Base-by-base conservation (phyloP, 2,113 vertebrate genomes). In the Strix aluco region DNA sequence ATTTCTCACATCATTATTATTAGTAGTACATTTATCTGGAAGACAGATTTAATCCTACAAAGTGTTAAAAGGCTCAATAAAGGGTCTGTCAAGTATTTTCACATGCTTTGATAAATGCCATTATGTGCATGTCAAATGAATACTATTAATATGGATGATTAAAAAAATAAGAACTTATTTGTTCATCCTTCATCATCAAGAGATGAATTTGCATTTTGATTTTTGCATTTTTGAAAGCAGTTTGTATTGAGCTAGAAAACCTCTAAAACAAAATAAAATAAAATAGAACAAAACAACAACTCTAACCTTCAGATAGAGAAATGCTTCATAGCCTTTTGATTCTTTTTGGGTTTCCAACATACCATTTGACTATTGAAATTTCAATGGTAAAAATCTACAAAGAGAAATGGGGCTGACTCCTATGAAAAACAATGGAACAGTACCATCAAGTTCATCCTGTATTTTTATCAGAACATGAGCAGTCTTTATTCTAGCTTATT, bases 91-190 rank as follows among this genome's bases (percentile, higher is more conserved):
- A 92, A 96, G 83, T 92, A 61, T 90, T 96, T 95, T 84, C 61
- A 54, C 44, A 89, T 88, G 44, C 88, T 92, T 77, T 95, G 88
- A 96, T 92, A 89, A 94, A 94, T 96, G 86, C 58, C 77, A 94
- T 94, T 92, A 92, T 80, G 40, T 87, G 70, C 69, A 86, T 91
- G 83, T 49, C 47, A 96, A 94, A 95, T 86, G 79, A 93, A 84
- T 58, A 58, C 32, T 91, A 93, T 92, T 88, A 96, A 94, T 96
- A 93, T 61, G 65, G 77, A 94, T 91, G 92, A 95, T 96, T 96
- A 94, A 93, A 96, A 95, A 94, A 92, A 86, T 94, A 96, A 94
- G 65, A 88, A 84, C 27, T 55, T 90, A 87, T 81, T 94, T 94
- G 46, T 85, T 97, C 86, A 81, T 65, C 46, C 25, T 91, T 92